Evolutionary conservation across 2,113 vertebrate species (phyloP), one percentile per base, ranked within the genome.

Genomic region (Tachysurus fulvidraco): DNA sequence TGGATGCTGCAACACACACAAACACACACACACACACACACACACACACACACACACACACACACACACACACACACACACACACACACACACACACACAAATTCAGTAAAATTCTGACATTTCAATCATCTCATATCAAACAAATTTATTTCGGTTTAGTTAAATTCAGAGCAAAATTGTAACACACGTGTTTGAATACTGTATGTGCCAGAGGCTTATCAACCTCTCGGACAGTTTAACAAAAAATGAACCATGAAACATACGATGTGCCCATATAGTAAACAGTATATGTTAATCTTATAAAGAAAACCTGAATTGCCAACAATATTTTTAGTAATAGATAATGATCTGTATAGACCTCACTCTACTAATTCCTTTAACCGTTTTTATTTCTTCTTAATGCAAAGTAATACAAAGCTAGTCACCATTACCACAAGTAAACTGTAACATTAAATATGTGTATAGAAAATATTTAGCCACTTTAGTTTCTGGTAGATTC

Each of bases 1-100:
- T 97, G 92, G 98, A 99, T 85, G 98, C 98, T 99, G 93, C 17
- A 89, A 83, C 91, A 92, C 19, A 92, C 55, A 46, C 46, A 46
- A 3, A 46, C 46, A 46, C 46, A 46, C 46, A 46, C 46, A 46
- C 46, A 85, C 13, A 93, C 91, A 86, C 90, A 81, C 8, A 90
- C 2, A 90, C n/a, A 91, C 55, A n/a, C n/a, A n/a, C n/a, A n/a
- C n/a, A 85, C 13, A 93, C 91, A 86, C 90, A 81, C 8, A 90
- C 2, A 90, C n/a, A 91, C 55, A 85, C 13, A 93, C 91, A 92
- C 19, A 83, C 91, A 92, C 19, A 83, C 91, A 92, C 19, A 83
- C 91, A 92, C 19, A 85, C 13, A 93, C 91, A 86, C 90, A 81
- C 8, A 90, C 2, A 90, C n/a, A 91, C 55, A 85, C 13, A 93